Evolutionary conservation across 2,888 invertebrate genomes (phyloP).

Genomic region (Liposcelis brunnea): DNA sequence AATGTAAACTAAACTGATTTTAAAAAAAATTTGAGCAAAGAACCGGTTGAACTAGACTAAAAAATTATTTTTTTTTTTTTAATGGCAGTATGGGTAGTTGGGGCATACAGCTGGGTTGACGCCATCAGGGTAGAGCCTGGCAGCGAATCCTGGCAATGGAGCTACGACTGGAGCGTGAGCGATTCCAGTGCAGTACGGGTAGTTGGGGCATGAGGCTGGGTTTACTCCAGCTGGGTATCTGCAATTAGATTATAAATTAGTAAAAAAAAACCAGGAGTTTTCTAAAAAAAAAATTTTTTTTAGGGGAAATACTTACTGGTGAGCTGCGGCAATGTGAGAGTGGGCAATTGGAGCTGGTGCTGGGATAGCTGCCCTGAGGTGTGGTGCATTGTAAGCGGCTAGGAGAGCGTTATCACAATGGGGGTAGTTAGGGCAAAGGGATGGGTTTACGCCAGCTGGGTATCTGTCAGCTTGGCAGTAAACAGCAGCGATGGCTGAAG

Average conservation of each 20-base stretch:
- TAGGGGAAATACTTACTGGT: too few relatives aligned
- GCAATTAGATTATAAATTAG: not conserved
- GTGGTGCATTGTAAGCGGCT: conserved; percentile 26
- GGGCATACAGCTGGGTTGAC: conserved; percentile 39
- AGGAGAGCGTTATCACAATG: conserved; percentile 31
- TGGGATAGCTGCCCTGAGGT: conserved; percentile 17
- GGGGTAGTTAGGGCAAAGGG: conserved; percentile 41
- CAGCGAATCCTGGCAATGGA: conserved; percentile 1
- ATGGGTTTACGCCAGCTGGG: conserved; percentile 38
- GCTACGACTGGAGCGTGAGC: not conserved
- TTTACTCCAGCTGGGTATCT: conserved; percentile 36
- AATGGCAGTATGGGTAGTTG: conserved; percentile 37
- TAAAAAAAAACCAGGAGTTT: too few relatives aligned
- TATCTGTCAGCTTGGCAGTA: conserved; percentile 28
- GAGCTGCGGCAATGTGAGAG: too few relatives aligned
- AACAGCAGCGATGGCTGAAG: conserved; percentile 4
- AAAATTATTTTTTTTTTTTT: too few relatives aligned
- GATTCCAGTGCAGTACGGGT: conserved; percentile 32
- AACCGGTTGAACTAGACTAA: too few relatives aligned
- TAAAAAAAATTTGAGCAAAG: too few relatives aligned
- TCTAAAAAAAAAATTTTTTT: too few relatives aligned
- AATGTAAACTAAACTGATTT: too few relatives aligned
- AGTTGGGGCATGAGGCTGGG: conserved; percentile 38
- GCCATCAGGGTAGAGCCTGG: conserved; percentile 31
- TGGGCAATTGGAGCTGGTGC: conserved; percentile 18